Percentiles rank a stretch among this genome's conserved stretches.
Conservation (phyloP, 2,888 invertebrate genomes). For the Ypsolopha sequella region DNA sequence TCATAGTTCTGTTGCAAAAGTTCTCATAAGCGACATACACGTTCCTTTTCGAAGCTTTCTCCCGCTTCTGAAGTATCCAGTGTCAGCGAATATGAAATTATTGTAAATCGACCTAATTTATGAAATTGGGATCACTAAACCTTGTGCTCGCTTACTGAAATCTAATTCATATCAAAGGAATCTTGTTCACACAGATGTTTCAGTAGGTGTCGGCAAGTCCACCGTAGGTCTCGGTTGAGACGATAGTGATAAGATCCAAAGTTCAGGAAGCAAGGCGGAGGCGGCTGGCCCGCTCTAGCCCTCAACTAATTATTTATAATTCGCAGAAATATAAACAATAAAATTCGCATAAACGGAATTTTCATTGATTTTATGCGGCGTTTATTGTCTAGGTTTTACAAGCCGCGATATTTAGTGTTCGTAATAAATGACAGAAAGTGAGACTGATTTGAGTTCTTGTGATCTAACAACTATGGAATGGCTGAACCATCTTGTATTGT, state of each 20-base stretch:
- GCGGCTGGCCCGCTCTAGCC: slow-evolving; percentile 47
- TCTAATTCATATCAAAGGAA: neutral
- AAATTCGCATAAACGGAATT: slow-evolving; percentile 26
- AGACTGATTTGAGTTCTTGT: slow-evolving; percentile 61
- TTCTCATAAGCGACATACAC: no score
- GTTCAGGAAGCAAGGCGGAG: slow-evolving; percentile 17
- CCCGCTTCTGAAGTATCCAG: no score
- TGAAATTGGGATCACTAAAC: neutral
- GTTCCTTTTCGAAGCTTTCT: no score
- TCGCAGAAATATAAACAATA: slow-evolving; percentile 11
- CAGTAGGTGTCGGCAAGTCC: slow-evolving; percentile 29
- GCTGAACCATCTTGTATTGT: slow-evolving; percentile 21
- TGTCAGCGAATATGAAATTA: slow-evolving; percentile 25
- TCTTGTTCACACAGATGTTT: slow-evolving; percentile 9
- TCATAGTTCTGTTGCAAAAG: neutral
- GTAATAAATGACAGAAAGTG: slow-evolving; percentile 62
- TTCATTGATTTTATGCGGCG: slow-evolving; percentile 26
- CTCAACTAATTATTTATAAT: slow-evolving; percentile 37
- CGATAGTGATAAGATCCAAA: slow-evolving; percentile 33
- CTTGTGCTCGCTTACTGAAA: neutral
- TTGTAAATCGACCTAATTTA: slow-evolving; percentile 1
- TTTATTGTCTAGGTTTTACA: slow-evolving; percentile 29
- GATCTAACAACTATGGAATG: slow-evolving; percentile 34
- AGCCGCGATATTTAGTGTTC: slow-evolving; percentile 56
- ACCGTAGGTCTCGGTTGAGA: slow-evolving; percentile 38